phyloP scores from a whole-genome alignment of 2,888 invertebrate species.

The Parnassius smintheus region DNA sequence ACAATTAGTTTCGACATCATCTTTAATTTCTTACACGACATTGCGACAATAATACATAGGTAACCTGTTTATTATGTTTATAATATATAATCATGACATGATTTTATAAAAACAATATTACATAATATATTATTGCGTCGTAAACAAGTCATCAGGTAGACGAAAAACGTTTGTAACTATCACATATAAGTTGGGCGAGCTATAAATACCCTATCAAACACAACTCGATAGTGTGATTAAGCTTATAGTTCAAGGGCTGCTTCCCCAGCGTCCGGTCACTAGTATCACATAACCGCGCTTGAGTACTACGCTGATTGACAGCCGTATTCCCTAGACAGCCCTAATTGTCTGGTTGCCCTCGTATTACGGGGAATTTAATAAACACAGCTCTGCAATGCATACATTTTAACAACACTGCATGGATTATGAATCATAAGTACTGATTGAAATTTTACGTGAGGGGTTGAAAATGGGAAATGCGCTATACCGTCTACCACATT shows the following conservation, averaged over 20 bases:
- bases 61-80: too few species aligned
- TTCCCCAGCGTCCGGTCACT: conserved; percentile 45
- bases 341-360: conserved; percentile 58
- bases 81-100: too few species aligned
- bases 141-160: too few species aligned
- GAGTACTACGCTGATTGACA: conserved; percentile 61
- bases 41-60: too few species aligned
- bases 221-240: conserved; percentile 14
- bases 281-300: conserved; percentile 53
- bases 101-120: too few species aligned
- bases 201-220: not conserved
- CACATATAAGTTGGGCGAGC: too few species aligned
- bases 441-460: conserved; percentile 56
- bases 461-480: conserved; percentile 37
- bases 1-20: too few species aligned
- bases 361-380: conserved; percentile 68
- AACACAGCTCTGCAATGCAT: conserved; percentile 53
- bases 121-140: too few species aligned
- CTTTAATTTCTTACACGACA: too few species aligned
- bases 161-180: too few species aligned
- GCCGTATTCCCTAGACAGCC: conserved; percentile 62
- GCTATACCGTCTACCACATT: conserved; percentile 5
- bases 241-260: conserved; percentile 31
- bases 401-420: conserved; percentile 50
- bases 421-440: conserved; percentile 50